Base-by-base conservation (phyloP, 92 coral and sea anemone genomes). In the Siderastrea siderea region DNA sequence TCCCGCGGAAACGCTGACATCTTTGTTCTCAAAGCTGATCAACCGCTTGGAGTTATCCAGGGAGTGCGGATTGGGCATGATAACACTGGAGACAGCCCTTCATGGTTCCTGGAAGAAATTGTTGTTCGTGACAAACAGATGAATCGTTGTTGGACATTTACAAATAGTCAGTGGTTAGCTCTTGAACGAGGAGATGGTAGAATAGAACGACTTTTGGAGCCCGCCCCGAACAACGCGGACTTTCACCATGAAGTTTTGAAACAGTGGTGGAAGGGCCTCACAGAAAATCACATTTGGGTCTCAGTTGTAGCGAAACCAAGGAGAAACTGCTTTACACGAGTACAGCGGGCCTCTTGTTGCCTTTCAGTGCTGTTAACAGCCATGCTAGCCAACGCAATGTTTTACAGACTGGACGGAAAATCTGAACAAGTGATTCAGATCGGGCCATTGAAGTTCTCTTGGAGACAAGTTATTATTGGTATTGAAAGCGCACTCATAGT, bases 321-420 rank as follows among this genome's bases (percentile, higher is more conserved):
- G 50, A 85, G 65, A 64, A 87, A 78, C 71, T 76, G 71, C 9
- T 91, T 91, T 49, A 82, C 88, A 2, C 76, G 92, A 19, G 89
- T 91, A 9, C 89, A 91, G 76, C 88, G 94, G 3, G 88, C 85
- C 10, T 75, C 94, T 7, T 91, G 94, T 52, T 91, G 94, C 12
- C 76, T 91, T 43, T 87, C 94, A 13, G 81, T 91, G 74, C 47
- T 91, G 43, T 69, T 87, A 53, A 82, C 92, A 54, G 92, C 90
- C 1, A 91, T 91, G 94, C 68, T 91, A n/a, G 82, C 94, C 12
- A 91, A 91, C 82, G 94, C 94, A 12, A 91, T 91, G 94, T 91
- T 91, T 78, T 91, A 91, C 55, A 47, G 77, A 51, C 53, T 87
- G 19, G 77, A 84, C 15, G 82, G 81, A 5, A 70, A 88, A 65